Percentiles rank a stretch among this genome's conserved stretches.
Evolutionary conservation across 2,113 vertebrate genomes (phyloP).

Genomic region (Gobio gobio): DNA sequence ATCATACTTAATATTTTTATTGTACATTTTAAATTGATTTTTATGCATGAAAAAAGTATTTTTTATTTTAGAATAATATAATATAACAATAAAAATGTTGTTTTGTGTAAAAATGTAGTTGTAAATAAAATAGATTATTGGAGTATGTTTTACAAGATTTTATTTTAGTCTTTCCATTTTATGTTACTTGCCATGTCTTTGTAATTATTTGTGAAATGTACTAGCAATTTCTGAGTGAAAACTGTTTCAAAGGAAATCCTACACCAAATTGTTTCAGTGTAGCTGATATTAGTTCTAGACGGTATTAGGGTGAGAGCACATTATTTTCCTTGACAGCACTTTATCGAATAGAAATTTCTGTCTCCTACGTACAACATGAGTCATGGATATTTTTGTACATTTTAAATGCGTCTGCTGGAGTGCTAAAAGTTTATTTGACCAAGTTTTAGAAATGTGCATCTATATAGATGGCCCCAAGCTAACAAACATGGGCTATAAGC

Average conservation of each 20-base stretch:
- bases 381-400: constrained; percentile 13
- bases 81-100: too few relatives aligned
- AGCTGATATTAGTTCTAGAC: neutral
- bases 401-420: neutral
- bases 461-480: neutral
- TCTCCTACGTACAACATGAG: neutral
- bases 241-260: too few relatives aligned
- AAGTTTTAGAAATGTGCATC: neutral
- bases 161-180: too few relatives aligned
- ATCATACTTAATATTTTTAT: neutral
- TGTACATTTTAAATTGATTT: neutral
- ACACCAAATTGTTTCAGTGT: too few relatives aligned
- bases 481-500: neutral
- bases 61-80: too few relatives aligned
- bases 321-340: neutral
- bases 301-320: neutral
- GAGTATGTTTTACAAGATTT: too few relatives aligned
- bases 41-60: neutral
- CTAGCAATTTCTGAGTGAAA: too few relatives aligned
- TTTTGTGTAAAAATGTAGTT: too few relatives aligned
- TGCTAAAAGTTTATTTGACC: neutral
- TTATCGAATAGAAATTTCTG: neutral
- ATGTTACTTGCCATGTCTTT: too few relatives aligned
- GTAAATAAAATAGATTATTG: too few relatives aligned
- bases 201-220: too few relatives aligned